Conservation (phyloP, 2,113 vertebrate genomes). For the Phaethornis superciliosus region DNA sequence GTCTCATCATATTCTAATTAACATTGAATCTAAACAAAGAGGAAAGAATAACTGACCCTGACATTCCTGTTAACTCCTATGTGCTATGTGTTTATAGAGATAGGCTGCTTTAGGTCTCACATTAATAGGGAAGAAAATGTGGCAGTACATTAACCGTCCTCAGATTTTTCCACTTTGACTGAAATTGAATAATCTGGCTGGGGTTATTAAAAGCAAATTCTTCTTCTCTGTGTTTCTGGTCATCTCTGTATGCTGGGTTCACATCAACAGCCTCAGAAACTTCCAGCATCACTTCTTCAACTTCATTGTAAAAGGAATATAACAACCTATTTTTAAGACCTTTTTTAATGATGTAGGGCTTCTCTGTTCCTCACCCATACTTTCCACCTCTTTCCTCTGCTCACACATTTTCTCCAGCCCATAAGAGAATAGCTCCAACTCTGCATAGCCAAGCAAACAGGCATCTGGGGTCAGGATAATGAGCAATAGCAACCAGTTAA, state of each 20-base stretch:
- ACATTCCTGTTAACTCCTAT: background rate
- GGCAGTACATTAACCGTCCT: background rate
- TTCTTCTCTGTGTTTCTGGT: background rate
- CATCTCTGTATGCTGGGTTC: fast-evolving
- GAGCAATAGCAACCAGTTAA: background rate
- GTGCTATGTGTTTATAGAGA: background rate
- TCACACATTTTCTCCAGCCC: background rate
- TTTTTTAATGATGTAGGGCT: background rate
- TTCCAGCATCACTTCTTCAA: background rate
- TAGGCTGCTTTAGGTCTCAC: background rate
- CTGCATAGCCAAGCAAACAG: background rate
- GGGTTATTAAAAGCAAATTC: background rate
- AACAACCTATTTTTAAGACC: background rate
- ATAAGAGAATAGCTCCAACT: background rate
- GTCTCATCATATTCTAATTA: background rate
- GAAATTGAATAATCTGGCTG: background rate
- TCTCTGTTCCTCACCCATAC: background rate
- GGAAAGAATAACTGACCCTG: background rate
- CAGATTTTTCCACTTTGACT: background rate
- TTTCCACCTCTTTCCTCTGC: background rate
- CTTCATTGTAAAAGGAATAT: background rate
- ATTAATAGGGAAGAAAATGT: background rate
- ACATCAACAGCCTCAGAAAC: background rate
- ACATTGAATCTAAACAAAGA: background rate
- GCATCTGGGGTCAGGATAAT: background rate